Evolutionary conservation across 2,113 vertebrate genomes (phyloP).

Genomic region (Poeciliopsis retropinna): DNA sequence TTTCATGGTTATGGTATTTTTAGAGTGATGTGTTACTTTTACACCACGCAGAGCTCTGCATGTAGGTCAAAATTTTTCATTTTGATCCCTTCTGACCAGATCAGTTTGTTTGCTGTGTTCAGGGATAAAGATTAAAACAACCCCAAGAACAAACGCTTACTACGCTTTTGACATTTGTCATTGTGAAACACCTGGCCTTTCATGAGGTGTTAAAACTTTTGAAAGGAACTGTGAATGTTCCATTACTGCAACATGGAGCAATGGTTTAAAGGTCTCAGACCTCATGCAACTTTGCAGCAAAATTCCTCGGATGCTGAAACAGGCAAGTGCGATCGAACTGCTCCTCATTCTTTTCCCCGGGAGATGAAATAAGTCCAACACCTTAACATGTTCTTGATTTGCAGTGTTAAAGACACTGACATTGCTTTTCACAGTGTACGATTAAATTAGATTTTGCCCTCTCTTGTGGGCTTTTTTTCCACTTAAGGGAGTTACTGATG

Average conservation of each 20-base stretch:
- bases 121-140: background rate
- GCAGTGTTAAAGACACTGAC: constrained; percentile 55
- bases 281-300: background rate
- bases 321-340: constrained; percentile 31
- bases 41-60: background rate
- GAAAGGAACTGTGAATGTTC: background rate
- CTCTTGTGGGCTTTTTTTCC: constrained; percentile 42
- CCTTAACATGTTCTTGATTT: constrained; percentile 46
- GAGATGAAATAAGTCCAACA: constrained; percentile 45
- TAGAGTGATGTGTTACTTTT: background rate
- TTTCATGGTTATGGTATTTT: background rate
- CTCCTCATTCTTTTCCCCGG: constrained; percentile 28
- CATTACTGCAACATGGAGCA: background rate
- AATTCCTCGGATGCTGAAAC: background rate
- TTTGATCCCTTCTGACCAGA: background rate
- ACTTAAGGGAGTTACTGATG: constrained; percentile 40
- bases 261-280: background rate
- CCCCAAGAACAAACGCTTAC: background rate
- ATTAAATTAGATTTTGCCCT: constrained; percentile 64
- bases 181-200: background rate
- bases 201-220: background rate
- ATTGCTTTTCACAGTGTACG: constrained; percentile 45
- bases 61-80: too few species aligned
- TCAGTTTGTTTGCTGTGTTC: background rate
- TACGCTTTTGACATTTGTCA: background rate